Evolutionary conservation across 2,888 invertebrate species (phyloP).

Genomic region (Tromatobia lineatoria): DNA sequence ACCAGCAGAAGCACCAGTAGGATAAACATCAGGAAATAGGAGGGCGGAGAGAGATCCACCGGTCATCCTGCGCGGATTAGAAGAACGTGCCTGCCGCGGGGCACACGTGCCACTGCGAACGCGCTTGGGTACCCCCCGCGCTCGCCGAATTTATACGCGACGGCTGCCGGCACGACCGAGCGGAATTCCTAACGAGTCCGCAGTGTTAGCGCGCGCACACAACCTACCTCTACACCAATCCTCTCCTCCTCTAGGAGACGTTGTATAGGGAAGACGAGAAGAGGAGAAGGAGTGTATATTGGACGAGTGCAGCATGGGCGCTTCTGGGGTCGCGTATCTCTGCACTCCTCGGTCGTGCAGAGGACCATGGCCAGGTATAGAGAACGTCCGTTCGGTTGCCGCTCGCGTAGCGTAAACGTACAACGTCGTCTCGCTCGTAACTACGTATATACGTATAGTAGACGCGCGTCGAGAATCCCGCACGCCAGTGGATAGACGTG

Average conservation of each 20-base stretch:
- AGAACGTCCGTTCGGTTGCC: constrained; percentile 34
- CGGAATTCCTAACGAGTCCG: constrained; percentile 82
- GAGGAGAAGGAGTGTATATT: constrained; percentile 15
- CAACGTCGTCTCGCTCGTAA: constrained; percentile 23
- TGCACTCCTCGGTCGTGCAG: constrained; percentile 23
- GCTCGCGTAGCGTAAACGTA: constrained; percentile 47
- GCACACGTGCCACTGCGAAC: constrained; percentile 75
- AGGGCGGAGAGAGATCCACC: constrained; percentile 59
- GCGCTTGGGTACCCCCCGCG: constrained; percentile 36
- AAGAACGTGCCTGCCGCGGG: constrained; percentile 78
- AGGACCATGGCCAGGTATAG: constrained; percentile 31
- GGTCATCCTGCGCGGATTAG: constrained; percentile 77
- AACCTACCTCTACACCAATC: constrained; percentile 34
- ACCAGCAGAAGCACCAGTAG: background rate
- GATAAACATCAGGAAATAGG: constrained; percentile 56
- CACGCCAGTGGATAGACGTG: constrained; percentile 76
- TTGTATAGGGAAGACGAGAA: background rate
- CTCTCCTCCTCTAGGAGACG: constrained; percentile 28
- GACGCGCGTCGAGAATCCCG: constrained; percentile 63
- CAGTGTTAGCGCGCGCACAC: constrained; percentile 58
- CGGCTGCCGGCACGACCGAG: constrained; percentile 72
- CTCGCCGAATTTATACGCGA: constrained; percentile 79
- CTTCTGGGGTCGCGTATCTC: constrained; percentile 21
- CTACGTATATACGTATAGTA: constrained; percentile 13
- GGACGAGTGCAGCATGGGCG: constrained; percentile 6